Evolutionary conservation across 2,113 vertebrate species (phyloP).

Genomic region (Varanus komodoensis): DNA sequence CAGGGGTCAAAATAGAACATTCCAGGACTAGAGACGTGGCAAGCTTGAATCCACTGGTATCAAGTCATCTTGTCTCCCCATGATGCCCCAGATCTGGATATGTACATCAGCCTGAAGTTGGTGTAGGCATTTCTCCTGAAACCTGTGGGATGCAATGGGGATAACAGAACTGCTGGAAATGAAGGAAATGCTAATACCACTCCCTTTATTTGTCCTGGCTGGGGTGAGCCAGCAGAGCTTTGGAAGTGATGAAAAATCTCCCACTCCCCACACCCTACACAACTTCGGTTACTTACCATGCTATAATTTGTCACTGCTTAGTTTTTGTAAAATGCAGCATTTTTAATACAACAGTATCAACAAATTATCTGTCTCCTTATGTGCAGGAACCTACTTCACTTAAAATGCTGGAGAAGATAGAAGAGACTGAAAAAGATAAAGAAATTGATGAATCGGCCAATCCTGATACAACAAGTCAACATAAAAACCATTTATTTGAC

Average conservation of each 20-base stretch:
- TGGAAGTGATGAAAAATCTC: neutral
- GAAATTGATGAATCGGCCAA: slow-evolving; percentile 79
- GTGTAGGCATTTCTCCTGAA: neutral
- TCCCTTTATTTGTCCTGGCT: neutral
- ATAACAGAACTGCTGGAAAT: neutral
- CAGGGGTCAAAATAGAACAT: neutral
- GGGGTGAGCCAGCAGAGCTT: neutral
- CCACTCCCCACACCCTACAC: neutral
- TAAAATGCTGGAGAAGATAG: slow-evolving; percentile 82
- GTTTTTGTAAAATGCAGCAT: neutral
- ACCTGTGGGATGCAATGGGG: neutral
- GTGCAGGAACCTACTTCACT: slow-evolving; percentile 76
- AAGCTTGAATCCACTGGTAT: neutral
- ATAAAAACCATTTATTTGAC: slow-evolving; percentile 97
- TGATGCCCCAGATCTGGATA: neutral
- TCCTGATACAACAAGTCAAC: slow-evolving; percentile 90
- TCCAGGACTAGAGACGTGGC: neutral
- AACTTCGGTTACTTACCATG: neutral
- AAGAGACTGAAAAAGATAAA: slow-evolving; percentile 83
- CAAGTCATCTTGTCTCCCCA: neutral
- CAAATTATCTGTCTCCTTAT: slow-evolving; percentile 39
- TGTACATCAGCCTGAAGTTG: neutral
- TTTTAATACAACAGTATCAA: neutral
- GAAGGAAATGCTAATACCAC: neutral
- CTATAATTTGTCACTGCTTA: neutral